Percentiles rank a stretch among this genome's conserved stretches.
phyloP scores from a whole-genome alignment of 2,888 invertebrate genomes.

The Melolontha melolontha region DNA sequence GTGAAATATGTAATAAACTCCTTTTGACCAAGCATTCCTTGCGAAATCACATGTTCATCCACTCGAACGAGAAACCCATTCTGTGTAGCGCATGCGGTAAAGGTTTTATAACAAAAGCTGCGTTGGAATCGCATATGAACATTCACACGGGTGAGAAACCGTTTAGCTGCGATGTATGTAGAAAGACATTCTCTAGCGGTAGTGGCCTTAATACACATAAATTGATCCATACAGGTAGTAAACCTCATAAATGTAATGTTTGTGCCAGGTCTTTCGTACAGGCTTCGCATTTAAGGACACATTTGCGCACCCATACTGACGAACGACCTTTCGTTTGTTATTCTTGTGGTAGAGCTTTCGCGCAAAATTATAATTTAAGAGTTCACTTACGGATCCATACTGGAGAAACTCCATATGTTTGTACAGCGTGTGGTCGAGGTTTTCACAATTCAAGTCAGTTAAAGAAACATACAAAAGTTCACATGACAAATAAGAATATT shows the following conservation, averaged over 20 bases:
- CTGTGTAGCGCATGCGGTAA: constrained; percentile 21
- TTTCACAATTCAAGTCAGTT: constrained; percentile 42
- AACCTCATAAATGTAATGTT: constrained; percentile 2
- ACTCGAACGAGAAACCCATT: background rate
- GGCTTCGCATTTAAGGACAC: background rate
- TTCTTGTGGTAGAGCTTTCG: constrained; percentile 34
- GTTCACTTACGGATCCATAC: constrained; percentile 45
- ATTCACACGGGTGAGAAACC: constrained; percentile 3
- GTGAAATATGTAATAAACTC: constrained; percentile 11
- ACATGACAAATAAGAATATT: constrained; percentile 11
- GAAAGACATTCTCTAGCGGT: constrained; percentile 2
- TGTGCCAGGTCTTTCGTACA: constrained; percentile 12
- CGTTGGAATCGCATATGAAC: constrained; percentile 5
- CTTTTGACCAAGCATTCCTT: constrained; percentile 5
- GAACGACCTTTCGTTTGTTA: constrained; percentile 18
- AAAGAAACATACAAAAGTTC: constrained; percentile 42
- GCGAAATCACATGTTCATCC: constrained; percentile 12
- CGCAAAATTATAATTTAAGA: constrained; percentile 21
- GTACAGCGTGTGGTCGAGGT: constrained; percentile 41
- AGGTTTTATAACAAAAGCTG: constrained; percentile 11
- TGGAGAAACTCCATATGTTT: constrained; percentile 44
- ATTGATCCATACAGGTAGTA: constrained; percentile 8
- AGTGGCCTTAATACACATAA: constrained; percentile 9
- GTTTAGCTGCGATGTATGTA: background rate
- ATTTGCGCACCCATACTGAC: constrained; percentile 6